Conservation (phyloP, 2,888 invertebrate species). For the Ceriagrion tenellum region DNA sequence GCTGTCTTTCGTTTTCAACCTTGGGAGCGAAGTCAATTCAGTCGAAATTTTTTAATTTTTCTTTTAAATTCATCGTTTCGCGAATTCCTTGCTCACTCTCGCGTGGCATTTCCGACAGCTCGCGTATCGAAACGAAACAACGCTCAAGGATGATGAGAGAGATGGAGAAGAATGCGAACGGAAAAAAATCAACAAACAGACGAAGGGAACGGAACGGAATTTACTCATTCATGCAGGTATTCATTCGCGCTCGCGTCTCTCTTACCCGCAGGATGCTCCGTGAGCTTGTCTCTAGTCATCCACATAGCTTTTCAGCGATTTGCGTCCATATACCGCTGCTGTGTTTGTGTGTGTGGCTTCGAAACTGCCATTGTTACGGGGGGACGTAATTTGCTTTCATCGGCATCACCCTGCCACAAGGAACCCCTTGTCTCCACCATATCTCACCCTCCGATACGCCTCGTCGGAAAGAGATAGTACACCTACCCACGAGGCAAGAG, state of each 20-base stretch:
- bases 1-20: background rate
- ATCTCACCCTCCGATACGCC: background rate
- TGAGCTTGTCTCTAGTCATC: background rate
- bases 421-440: background rate
- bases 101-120: background rate
- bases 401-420: background rate
- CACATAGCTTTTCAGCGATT: slow-evolving; percentile 7
- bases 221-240: background rate
- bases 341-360: background rate
- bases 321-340: background rate
- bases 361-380: background rate
- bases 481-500: too few species aligned
- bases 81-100: background rate
- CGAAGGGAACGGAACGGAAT: background rate
- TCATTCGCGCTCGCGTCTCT: background rate
- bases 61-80: background rate
- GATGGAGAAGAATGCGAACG: too few species aligned
- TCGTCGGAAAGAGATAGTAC: background rate
- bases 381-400: background rate
- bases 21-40: background rate
- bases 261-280: too few species aligned
- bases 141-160: background rate
- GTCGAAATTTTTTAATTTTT: background rate
- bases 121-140: background rate
- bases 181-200: too few species aligned